These are phyloP conservation scores for Corythaeola cristata DNA, from an alignment of 2,113 vertebrate species.

Conservation along the genomic window DNA sequence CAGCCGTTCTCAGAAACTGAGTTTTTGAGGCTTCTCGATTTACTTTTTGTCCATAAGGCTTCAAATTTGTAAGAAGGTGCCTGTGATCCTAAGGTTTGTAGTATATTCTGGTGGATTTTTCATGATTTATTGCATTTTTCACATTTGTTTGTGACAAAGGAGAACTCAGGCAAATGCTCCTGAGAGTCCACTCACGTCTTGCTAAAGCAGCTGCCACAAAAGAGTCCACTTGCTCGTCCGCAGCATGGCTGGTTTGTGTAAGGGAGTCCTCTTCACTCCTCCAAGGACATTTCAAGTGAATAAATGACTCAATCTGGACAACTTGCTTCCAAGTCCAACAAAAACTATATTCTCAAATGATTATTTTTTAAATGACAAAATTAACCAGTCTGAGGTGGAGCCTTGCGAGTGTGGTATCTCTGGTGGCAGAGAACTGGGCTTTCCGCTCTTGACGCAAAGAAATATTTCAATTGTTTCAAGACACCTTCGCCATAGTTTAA, in stretches of 20 bases:
- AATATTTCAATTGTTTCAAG: neutral
- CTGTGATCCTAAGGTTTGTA: neutral
- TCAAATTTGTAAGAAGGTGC: neutral
- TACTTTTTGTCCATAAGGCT: neutral
- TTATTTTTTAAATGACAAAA: neutral
- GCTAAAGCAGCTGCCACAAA: neutral
- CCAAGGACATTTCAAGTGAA: neutral
- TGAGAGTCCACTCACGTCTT: fast-evolving
- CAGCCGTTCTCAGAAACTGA: neutral
- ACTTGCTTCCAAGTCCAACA: too few relatives aligned
- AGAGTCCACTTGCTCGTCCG: fast-evolving
- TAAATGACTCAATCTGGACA: neutral
- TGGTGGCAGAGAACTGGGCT: neutral
- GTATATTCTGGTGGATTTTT: neutral
- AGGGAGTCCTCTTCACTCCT: neutral
- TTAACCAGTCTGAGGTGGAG: neutral
- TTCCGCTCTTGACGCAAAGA: neutral
- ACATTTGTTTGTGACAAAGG: neutral
- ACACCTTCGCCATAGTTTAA: neutral
- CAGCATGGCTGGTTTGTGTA: neutral
- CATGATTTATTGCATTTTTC: neutral
- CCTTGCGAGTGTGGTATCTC: neutral
- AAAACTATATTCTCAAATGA: neutral
- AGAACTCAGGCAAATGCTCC: neutral
- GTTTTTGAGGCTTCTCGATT: neutral